phyloP scores from a whole-genome alignment of 2,113 vertebrate genomes.

The Daboia siamensis region DNA sequence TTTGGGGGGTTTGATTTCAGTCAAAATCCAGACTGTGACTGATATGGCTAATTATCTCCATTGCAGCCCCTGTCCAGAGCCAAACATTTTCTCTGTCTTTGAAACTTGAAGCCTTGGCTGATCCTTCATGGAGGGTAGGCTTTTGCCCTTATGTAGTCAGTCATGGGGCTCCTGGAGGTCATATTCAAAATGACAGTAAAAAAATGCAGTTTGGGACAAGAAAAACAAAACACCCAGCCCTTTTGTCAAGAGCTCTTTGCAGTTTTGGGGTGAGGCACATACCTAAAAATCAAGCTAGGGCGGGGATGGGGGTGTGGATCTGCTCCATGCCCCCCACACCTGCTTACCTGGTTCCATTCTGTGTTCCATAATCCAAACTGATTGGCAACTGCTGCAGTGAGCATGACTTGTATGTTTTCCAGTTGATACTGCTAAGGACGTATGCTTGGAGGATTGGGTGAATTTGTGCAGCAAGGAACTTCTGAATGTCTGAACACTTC shows the following conservation, averaged over 20 bases:
- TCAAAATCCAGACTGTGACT: conserved; percentile 25
- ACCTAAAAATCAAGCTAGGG: too few relatives aligned
- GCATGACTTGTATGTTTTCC: too few relatives aligned
- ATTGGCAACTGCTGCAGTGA: too few relatives aligned
- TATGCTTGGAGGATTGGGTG: too few relatives aligned
- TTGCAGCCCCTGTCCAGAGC: conserved; percentile 19
- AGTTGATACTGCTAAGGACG: too few relatives aligned
- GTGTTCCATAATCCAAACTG: conserved; percentile 12
- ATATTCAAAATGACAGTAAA: conserved; percentile 62
- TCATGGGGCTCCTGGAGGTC: conserved; percentile 61
- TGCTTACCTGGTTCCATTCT: conserved; percentile 3
- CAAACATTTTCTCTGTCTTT: conserved; percentile 43
- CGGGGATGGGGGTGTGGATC: too few relatives aligned
- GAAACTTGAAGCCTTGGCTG: conserved; percentile 54
- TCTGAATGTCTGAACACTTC: too few relatives aligned
- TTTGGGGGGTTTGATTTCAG: neutral
- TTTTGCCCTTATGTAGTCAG: conserved; percentile 61
- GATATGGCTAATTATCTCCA: conserved; percentile 21
- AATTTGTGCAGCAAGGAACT: too few relatives aligned
- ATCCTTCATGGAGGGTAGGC: conserved; percentile 50
- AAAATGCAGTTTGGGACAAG: conserved; percentile 43
- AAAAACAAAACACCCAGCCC: neutral
- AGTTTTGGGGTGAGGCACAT: neutral
- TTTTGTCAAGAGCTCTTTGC: conserved; percentile 51
- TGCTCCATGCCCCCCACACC: too few relatives aligned